Percentiles rank a stretch among this genome's conserved stretches.
Evolutionary conservation across 1,140 invertebrate species (phyloP).

Genomic region (Drosophila pachea): DNA sequence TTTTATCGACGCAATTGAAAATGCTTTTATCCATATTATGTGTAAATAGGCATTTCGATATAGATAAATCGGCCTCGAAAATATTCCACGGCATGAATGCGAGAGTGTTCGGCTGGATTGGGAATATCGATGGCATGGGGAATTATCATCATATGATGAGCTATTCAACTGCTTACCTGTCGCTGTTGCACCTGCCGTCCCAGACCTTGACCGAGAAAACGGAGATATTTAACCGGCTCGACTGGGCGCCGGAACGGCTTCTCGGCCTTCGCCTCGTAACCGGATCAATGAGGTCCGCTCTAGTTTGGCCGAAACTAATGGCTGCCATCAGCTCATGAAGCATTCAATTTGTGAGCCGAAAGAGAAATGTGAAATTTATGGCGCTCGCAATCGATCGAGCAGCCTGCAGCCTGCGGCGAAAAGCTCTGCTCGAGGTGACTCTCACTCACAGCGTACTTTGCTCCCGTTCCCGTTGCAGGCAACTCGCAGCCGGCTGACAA

Average conservation of each 20-base stretch:
- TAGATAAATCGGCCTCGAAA: background rate
- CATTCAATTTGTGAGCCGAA: conserved; percentile 55
- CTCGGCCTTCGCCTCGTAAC: conserved; percentile 35
- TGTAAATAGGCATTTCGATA: conserved; percentile 22
- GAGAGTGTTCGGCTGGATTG: conserved; percentile 1
- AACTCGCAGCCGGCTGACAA: conserved; percentile 29
- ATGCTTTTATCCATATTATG: conserved; percentile 11
- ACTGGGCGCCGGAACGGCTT: background rate
- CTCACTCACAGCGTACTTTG: conserved; percentile 1
- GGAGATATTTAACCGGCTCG: conserved; percentile 21
- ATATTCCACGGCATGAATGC: conserved; percentile 10
- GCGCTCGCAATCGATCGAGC: background rate
- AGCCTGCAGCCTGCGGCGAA: conserved; percentile 1
- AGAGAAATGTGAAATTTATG: conserved; percentile 52
- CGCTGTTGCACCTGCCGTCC: conserved; percentile 6
- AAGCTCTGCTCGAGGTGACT: background rate
- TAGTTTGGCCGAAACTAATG: conserved; percentile 46
- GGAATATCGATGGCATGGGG: background rate
- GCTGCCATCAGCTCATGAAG: conserved; percentile 28
- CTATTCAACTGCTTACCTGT: conserved; percentile 2
- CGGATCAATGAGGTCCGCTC: conserved; percentile 56
- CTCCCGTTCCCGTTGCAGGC: conserved; percentile 33
- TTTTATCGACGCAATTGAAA: conserved; percentile 23
- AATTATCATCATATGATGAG: too few relatives aligned
- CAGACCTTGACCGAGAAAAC: conserved; percentile 51